Conservation (phyloP, 2,797 vertebrate genomes). For the Falco concolor region DNA sequence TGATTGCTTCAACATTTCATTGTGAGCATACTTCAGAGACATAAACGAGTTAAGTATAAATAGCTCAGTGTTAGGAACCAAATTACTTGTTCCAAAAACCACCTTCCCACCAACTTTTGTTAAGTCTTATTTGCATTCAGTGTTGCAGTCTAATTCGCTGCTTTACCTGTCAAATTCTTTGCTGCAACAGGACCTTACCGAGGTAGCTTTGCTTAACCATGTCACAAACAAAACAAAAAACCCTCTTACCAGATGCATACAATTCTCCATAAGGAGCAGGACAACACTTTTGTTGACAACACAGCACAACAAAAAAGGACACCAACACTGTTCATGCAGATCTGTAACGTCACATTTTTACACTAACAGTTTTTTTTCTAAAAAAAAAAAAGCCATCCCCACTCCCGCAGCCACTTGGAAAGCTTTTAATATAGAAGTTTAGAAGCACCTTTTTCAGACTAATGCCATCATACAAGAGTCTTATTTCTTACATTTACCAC, state of each 20-base stretch:
- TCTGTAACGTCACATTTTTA: neutral
- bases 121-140: neutral
- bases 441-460: neutral
- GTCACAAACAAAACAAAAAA: neutral
- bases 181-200: neutral
- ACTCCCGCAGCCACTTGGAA: fast-evolving
- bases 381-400: too few relatives aligned
- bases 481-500: neutral
- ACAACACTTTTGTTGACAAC: neutral
- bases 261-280: neutral
- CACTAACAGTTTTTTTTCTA: neutral
- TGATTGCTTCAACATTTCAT: neutral
- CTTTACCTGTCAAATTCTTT: neutral
- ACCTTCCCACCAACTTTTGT: neutral
- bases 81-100: neutral
- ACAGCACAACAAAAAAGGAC: neutral
- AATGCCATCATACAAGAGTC: neutral
- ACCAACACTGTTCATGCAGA: neutral
- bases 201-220: neutral
- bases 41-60: neutral
- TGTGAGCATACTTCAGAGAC: neutral
- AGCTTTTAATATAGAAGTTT: neutral
- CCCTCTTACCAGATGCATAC: neutral
- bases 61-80: neutral
- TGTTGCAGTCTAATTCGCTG: neutral